Percentiles rank a stretch among this genome's conserved stretches.
These are phyloP conservation scores for Pygoscelis adeliae DNA, from an alignment of 2,113 vertebrate species.

Conservation along the genomic window DNA sequence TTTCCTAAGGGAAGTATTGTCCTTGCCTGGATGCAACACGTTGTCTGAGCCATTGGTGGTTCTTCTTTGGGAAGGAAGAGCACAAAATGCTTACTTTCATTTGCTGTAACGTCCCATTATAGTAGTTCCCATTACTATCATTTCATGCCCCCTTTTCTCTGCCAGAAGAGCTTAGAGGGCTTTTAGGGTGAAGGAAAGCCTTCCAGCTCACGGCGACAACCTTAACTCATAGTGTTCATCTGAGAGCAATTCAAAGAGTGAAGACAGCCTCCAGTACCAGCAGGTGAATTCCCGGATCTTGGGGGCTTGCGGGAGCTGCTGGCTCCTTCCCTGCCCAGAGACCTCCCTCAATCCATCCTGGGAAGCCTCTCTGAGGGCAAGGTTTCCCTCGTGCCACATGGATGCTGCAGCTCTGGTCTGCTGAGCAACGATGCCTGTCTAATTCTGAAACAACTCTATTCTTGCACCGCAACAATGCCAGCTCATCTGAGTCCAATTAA, in stretches of 20 bases:
- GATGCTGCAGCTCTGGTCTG: not conserved
- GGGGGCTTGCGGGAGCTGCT: not conserved
- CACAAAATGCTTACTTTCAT: not conserved
- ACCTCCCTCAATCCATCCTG: not conserved
- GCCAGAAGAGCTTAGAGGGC: not conserved
- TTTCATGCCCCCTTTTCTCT: not conserved
- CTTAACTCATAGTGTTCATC: not conserved
- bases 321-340: not conserved
- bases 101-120: not conserved
- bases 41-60: not conserved
- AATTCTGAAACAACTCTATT: constrained; percentile 19
- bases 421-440: not conserved
- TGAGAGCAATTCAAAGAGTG: not conserved
- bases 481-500: constrained; percentile 40
- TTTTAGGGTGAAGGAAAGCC: not conserved
- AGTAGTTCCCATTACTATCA: not conserved
- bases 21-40: not conserved
- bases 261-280: not conserved
- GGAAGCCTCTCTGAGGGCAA: not conserved
- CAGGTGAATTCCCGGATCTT: not conserved
- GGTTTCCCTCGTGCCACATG: not conserved
- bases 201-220: not conserved
- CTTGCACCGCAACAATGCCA: not conserved
- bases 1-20: not conserved
- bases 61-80: not conserved